Percentiles rank a stretch among this genome's conserved stretches.
Conservation (phyloP, 2,888 invertebrate species). For the Pyrocoelia pectoralis region DNA sequence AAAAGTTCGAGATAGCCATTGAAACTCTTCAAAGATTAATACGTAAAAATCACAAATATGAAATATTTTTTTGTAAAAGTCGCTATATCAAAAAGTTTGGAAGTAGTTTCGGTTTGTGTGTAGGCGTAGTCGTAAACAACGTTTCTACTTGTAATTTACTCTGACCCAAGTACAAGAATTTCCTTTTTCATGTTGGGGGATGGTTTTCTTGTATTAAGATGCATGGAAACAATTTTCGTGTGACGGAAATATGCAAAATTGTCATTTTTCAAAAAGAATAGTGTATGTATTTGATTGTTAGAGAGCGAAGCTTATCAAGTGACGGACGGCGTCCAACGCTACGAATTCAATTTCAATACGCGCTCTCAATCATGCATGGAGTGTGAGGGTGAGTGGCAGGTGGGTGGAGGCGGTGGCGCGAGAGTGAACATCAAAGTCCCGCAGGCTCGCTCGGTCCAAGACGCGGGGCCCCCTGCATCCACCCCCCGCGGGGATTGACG, state of each 20-base stretch:
- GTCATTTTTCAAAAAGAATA: constrained; percentile 11
- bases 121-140: background rate
- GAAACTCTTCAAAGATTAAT: background rate
- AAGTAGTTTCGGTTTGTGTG: background rate
- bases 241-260: constrained; percentile 13
- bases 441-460: constrained; percentile 40
- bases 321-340: constrained; percentile 47
- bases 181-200: background rate
- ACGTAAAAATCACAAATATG: background rate
- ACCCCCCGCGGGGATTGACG: constrained; percentile 40
- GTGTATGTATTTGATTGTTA: constrained; percentile 23
- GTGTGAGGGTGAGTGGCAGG: constrained; percentile 46
- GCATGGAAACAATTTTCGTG: background rate
- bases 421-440: constrained; percentile 53
- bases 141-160: constrained; percentile 1
- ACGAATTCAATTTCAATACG: constrained; percentile 63
- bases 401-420: constrained; percentile 44
- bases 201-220: background rate
- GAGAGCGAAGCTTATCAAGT: constrained; percentile 49
- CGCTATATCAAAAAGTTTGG: background rate
- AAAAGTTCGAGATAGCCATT: background rate
- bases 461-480: constrained; percentile 34
- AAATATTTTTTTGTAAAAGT: background rate
- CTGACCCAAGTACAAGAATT: background rate
- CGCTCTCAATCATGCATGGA: constrained; percentile 61